A percentile compares a stretch with the other conserved stretches of the same genome.
Conservation (phyloP, 2,797 vertebrate species). For the Trachops cirrhosus region DNA sequence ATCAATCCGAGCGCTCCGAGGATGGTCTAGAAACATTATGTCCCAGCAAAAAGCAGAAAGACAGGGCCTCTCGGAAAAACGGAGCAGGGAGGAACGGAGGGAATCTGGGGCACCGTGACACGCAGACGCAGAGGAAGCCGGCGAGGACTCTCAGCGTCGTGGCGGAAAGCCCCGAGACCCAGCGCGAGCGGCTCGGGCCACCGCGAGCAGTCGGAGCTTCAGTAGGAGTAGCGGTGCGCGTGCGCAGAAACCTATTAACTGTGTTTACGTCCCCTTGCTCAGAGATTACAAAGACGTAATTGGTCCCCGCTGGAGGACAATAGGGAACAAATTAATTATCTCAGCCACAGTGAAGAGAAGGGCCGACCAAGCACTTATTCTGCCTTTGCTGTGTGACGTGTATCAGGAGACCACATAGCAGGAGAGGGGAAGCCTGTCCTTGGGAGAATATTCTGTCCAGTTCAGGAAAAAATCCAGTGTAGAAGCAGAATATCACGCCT, state of each 20-base stretch:
- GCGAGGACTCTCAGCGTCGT: rapidly evolving
- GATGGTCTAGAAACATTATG: neutral
- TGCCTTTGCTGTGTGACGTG: neutral
- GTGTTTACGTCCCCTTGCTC: neutral
- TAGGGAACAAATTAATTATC: neutral
- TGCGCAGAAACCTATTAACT: neutral
- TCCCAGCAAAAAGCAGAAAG: neutral
- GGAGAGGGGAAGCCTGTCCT: neutral
- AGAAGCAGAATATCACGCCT: neutral
- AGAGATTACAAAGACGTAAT: neutral
- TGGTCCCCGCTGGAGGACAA: neutral
- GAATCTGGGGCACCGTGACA: neutral
- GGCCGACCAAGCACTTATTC: no score
- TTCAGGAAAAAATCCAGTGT: neutral
- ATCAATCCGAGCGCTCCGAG: no score
- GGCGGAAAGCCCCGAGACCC: rapidly evolving
- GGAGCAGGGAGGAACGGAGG: neutral
- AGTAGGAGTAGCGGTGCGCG: rapidly evolving
- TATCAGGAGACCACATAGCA: rapidly evolving
- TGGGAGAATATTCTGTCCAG: neutral
- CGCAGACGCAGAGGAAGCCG: no score
- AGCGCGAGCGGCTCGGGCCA: no score
- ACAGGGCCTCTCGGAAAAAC: neutral
- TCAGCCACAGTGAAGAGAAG: neutral
- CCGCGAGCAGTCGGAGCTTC: neutral